Evolutionary conservation across 2,113 vertebrate species (phyloP).

Genomic region (Mellivora capensis): DNA sequence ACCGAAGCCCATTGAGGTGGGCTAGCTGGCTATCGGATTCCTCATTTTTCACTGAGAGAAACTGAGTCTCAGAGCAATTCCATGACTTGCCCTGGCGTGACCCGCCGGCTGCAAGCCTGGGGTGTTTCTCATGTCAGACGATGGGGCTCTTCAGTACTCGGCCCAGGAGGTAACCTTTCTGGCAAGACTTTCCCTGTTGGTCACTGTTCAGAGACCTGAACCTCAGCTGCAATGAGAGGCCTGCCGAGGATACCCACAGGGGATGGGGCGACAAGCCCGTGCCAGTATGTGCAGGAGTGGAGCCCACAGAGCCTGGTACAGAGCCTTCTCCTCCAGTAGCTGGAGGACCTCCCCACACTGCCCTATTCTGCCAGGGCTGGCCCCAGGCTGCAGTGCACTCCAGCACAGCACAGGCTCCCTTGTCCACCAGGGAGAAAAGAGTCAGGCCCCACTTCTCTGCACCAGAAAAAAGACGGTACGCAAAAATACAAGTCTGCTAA

Average conservation of each 20-base stretch:
- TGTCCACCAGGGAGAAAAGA: neutral
- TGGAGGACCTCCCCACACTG: neutral
- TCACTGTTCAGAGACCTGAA: neutral
- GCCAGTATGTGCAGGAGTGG: neutral
- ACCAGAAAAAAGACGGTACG: neutral
- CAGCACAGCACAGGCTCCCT: neutral
- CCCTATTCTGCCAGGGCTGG: neutral
- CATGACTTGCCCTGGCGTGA: neutral
- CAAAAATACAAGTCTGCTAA: neutral
- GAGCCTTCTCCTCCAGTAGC: neutral
- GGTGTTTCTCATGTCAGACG: neutral
- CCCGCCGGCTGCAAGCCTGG: accelerated
- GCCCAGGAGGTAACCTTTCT: neutral
- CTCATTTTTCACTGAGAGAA: neutral
- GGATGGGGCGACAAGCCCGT: neutral
- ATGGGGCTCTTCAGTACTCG: neutral
- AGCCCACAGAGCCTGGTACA: neutral
- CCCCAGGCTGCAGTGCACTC: neutral
- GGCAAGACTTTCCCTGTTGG: neutral
- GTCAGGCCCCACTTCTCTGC: too few relatives aligned
- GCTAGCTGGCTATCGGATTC: neutral
- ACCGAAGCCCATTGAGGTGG: neutral
- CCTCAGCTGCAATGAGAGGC: neutral
- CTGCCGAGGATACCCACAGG: neutral
- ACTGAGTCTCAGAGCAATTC: neutral